phyloP scores from a whole-genome alignment of 2,797 vertebrate genomes.

The Podarcis siculus region DNA sequence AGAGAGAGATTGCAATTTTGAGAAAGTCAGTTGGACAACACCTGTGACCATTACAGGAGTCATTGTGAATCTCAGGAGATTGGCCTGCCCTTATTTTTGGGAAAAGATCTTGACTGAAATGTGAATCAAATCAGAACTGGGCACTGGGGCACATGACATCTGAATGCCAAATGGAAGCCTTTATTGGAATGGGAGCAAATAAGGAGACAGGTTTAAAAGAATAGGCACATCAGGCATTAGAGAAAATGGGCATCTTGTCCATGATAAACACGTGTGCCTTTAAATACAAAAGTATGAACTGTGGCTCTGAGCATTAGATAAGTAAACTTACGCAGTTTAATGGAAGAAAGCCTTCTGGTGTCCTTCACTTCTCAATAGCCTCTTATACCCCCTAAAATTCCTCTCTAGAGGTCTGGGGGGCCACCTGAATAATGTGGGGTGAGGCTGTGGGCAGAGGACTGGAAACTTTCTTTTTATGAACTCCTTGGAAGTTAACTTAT shows the following conservation, averaged over 20 bases:
- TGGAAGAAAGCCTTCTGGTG: background rate
- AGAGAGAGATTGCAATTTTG: background rate
- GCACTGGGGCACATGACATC: background rate
- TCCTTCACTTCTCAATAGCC: background rate
- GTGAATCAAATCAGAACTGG: background rate
- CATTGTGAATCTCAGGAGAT: background rate
- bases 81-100: background rate
- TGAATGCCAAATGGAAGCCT: background rate
- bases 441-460: background rate
- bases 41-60: background rate
- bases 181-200: background rate
- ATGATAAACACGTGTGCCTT: background rate
- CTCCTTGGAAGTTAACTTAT: background rate
- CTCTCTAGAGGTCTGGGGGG: background rate
- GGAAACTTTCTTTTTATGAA: background rate
- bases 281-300: too few species aligned
- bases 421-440: background rate
- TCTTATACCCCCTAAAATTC: background rate
- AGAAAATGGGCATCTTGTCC: background rate
- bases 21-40: background rate
- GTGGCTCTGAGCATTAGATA: background rate
- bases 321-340: background rate
- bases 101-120: background rate
- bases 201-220: background rate
- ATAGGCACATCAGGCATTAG: background rate